Percentiles rank a stretch among this genome's conserved stretches.
phyloP scores from a whole-genome alignment of 2,797 vertebrate genomes.

The Macropodus opercularis region DNA sequence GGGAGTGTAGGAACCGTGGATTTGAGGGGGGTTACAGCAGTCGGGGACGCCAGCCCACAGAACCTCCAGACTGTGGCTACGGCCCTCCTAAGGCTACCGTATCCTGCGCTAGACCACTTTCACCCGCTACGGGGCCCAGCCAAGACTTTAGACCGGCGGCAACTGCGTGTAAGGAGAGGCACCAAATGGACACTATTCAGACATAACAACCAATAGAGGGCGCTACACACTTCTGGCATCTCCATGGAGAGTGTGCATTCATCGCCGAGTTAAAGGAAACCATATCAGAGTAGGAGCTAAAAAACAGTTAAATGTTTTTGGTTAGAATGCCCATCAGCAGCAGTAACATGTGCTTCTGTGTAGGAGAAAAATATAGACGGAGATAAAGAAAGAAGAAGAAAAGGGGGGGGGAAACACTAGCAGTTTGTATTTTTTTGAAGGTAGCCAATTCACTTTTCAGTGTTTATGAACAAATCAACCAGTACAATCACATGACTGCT shows the following conservation, averaged over 20 bases:
- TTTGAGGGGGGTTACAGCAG: conserved; percentile 82
- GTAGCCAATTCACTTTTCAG: conserved; percentile 29
- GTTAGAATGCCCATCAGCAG: conserved; percentile 78
- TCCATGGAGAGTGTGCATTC: conserved; percentile 78
- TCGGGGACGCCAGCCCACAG: conserved; percentile 85
- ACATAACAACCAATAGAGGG: conserved; percentile 91
- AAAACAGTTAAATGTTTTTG: conserved; percentile 82
- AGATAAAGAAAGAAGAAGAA: conserved; percentile 27
- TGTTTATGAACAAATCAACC: conserved; percentile 14
- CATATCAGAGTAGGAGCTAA: conserved; percentile 88
- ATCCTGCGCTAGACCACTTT: conserved; percentile 96
- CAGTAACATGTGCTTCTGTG: conserved; percentile 53
- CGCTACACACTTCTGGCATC: conserved; percentile 82
- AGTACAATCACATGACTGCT: conserved; percentile 40
- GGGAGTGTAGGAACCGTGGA: conserved; percentile 81
- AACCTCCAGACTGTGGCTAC: conserved; percentile 87
- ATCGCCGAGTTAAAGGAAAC: conserved; percentile 86
- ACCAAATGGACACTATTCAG: conserved; percentile 95
- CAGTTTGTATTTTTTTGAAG: conserved; percentile 24
- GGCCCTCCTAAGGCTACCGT: conserved; percentile 91
- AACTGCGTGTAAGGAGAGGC: conserved; percentile 95
- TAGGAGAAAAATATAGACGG: conserved; percentile 31
- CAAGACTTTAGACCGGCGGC: conserved; percentile 95
- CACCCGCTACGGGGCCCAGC: conserved; percentile 88
- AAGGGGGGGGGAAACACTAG: not conserved